A percentile compares a stretch with the other conserved stretches of the same genome.
These are phyloP conservation scores for Pseudomugil gertrudae DNA, from an alignment of 2,797 vertebrate genomes.

Conservation along the genomic window DNA sequence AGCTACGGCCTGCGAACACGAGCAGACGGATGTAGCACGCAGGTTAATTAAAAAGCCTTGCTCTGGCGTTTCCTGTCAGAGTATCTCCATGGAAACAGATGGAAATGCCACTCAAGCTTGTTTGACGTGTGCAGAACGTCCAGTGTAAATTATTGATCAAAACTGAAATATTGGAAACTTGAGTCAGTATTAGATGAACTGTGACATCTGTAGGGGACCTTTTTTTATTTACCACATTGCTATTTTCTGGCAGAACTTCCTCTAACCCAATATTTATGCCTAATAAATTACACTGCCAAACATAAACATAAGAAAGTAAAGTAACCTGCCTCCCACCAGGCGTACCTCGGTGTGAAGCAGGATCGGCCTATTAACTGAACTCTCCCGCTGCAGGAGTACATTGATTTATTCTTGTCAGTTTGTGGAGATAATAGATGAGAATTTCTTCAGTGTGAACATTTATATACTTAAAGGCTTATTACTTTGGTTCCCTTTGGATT, in stretches of 20 bases:
- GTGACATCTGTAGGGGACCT: not conserved
- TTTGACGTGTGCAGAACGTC: constrained; percentile 10
- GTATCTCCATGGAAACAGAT: constrained; percentile 52
- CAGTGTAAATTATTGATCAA: constrained; percentile 69
- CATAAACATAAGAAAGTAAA: constrained; percentile 4
- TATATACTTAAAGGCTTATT: constrained; percentile 52
- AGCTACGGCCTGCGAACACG: constrained; percentile 49
- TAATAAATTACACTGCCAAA: constrained; percentile 23
- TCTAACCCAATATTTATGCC: constrained; percentile 14
- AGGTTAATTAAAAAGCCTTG: constrained; percentile 64
- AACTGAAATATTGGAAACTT: constrained; percentile 23
- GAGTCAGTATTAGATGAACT: constrained; percentile 25
- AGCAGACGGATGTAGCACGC: constrained; percentile 36
- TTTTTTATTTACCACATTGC: not conserved
- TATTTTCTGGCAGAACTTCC: constrained; percentile 1
- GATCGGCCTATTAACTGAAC: constrained; percentile 36
- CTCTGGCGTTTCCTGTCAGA: constrained; percentile 46
- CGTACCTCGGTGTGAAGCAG: constrained; percentile 7
- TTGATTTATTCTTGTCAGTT: constrained; percentile 46
- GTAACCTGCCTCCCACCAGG: constrained; percentile 21
- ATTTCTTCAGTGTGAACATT: constrained; percentile 35
- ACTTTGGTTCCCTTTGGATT: constrained; percentile 45
- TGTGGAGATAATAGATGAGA: constrained; percentile 45
- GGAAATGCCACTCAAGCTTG: constrained; percentile 66
- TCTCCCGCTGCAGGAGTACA: constrained; percentile 24